Evolutionary conservation across 2,797 vertebrate genomes (phyloP).

Genomic region (Meda fulgida): DNA sequence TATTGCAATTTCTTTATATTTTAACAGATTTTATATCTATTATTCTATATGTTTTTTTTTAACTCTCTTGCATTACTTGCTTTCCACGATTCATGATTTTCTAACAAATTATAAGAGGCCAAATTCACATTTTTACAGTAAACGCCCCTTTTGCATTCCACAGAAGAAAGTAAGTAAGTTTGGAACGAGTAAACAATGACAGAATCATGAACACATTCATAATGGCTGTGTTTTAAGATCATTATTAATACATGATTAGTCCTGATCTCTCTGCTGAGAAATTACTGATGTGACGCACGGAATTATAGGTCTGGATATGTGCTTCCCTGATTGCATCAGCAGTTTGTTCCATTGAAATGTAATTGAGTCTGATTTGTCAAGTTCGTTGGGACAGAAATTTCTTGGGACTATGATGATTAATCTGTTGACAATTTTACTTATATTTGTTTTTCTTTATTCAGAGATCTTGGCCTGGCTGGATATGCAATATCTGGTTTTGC

Average conservation of each 20-base stretch:
- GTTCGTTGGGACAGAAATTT: neutral
- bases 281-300: neutral
- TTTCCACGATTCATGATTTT: neutral
- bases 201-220: neutral
- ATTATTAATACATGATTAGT: conserved; percentile 13
- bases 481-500: neutral
- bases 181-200: neutral
- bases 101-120: neutral
- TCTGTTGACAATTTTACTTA: neutral
- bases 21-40: neutral
- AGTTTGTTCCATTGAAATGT: conserved; percentile 13
- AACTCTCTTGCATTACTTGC: neutral
- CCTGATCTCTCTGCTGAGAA: neutral
- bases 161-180: neutral
- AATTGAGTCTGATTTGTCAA: neutral
- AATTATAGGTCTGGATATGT: neutral
- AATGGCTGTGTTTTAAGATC: neutral
- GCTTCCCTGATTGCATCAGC: conserved; percentile 4
- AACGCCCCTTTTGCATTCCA: neutral
- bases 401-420: neutral
- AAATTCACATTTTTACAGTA: neutral
- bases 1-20: conserved; percentile 38
- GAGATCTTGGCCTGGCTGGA: neutral
- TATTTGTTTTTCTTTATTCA: neutral
- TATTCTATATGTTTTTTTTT: neutral